Conservation (phyloP, 2,113 vertebrate genomes). For the Neoarius graeffei region DNA sequence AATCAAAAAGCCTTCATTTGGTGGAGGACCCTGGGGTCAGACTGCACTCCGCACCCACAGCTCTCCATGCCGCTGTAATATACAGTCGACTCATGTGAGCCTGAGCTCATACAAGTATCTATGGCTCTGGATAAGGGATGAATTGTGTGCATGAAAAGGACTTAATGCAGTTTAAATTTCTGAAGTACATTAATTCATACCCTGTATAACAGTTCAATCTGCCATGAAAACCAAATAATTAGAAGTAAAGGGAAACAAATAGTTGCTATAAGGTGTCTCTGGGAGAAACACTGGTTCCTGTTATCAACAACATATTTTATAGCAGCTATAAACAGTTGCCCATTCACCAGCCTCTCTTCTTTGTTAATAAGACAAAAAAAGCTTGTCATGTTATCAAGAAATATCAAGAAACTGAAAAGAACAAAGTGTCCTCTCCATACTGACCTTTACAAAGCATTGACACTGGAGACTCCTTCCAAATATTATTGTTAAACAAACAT, state of each 20-base stretch:
- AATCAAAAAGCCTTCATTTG: constrained; percentile 86
- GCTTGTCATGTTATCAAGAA: neutral
- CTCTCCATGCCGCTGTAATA: constrained; percentile 50
- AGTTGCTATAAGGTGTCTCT: neutral
- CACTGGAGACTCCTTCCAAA: neutral
- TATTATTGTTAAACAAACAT: neutral
- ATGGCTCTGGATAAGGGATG: constrained; percentile 22
- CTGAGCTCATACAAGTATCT: neutral
- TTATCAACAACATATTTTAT: neutral
- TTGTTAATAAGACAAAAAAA: neutral
- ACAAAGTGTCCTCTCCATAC: neutral
- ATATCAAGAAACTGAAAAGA: neutral
- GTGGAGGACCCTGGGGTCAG: constrained; percentile 77
- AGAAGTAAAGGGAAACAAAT: neutral
- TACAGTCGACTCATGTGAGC: constrained; percentile 49
- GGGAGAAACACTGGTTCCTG: neutral
- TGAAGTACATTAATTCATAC: neutral
- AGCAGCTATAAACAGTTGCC: neutral
- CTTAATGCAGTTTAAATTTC: constrained; percentile 20
- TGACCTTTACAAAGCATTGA: neutral
- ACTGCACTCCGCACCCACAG: constrained; percentile 71
- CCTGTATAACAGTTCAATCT: constrained; percentile 8
- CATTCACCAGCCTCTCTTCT: neutral
- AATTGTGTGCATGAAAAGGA: constrained; percentile 15
- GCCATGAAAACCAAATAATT: constrained; percentile 18